Base-by-base conservation (phyloP, 2,113 vertebrate species). In the Petroica traversi region DNA sequence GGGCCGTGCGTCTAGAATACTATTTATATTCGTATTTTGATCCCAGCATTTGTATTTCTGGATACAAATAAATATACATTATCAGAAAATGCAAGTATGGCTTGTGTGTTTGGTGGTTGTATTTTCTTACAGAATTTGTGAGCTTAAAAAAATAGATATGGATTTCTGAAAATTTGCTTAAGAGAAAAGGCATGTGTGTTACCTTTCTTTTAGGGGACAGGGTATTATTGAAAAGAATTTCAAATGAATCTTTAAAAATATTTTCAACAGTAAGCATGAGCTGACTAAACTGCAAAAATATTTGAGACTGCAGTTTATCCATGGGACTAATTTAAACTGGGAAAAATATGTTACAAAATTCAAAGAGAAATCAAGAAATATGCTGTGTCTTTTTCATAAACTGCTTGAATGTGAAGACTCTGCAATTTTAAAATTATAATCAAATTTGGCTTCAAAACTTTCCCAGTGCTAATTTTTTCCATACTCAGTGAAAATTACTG, bases 11-110 rank as follows among this genome's bases (percentile, higher is more conserved):
- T 97, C 96, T 95, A 95, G 94, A 97, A 94, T 75, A 90, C 80
- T 97, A 93, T 98, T 97, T 97, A 96, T 98, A 98, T 98, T 98
- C 97, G 96, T 98, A 98, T 97, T 98, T 97, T 98, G 88, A 97
- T 97, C 97, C 94, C 88, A 96, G 97, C 87, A 94, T 98, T 98
- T 98, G 98, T 98, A 98, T 96, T 98, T 98, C 97, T 98, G 96
- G 94, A 96, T 96, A 97, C 94, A 93, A 98, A 98, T 98, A 98
- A 98, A 98, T 69, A 92, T 94, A 97, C 96, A 95, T 98, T 98
- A 97, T 97, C 97, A 98, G 93, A 98, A 98, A 97, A 57, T 49
- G 25, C 34, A 71, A 95, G 34, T 66, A 73, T 31, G 46, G 52
- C 0, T 82, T 92, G 81, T 19, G 25, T 46, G 9, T 97, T 93